These are phyloP conservation scores for Drosophila robusta DNA, from an alignment of 2,888 invertebrate genomes.

Conservation along the genomic window DNA sequence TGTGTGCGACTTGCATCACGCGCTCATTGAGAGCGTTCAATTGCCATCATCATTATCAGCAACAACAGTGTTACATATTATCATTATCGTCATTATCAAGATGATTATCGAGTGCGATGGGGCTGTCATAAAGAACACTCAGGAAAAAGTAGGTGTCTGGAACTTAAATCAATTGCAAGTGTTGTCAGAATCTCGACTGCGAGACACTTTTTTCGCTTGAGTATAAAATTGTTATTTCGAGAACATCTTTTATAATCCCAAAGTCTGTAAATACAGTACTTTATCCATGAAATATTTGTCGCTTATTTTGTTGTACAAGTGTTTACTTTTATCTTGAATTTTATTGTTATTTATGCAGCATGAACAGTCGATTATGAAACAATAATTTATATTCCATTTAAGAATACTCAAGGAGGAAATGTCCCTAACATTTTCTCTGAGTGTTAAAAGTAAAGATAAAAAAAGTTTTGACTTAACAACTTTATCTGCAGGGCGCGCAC, in stretches of 20 bases:
- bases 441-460: slow-evolving; percentile 12
- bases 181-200: too few relatives aligned
- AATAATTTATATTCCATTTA: too few relatives aligned
- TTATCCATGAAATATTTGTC: too few relatives aligned
- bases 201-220: too few relatives aligned
- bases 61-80: slow-evolving; percentile 23
- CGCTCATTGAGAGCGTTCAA: slow-evolving; percentile 54
- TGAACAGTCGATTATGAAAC: too few relatives aligned
- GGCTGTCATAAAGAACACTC: slow-evolving; percentile 2
- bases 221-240: too few relatives aligned
- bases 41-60: slow-evolving; percentile 50
- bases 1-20: slow-evolving; percentile 48
- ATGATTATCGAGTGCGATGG: slow-evolving; percentile 37
- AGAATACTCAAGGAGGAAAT: slow-evolving; percentile 18
- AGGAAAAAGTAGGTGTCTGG: background rate
- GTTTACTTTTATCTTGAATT: too few relatives aligned
- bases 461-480: slow-evolving; percentile 76
- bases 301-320: too few relatives aligned
- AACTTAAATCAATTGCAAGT: too few relatives aligned
- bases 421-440: background rate
- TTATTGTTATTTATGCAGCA: too few relatives aligned
- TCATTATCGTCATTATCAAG: slow-evolving; percentile 31
- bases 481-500: slow-evolving; percentile 67
- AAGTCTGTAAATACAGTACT: too few relatives aligned
- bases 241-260: too few relatives aligned